Conservation (phyloP, 2,888 invertebrate genomes). For the Kryphioiulus occultus region DNA sequence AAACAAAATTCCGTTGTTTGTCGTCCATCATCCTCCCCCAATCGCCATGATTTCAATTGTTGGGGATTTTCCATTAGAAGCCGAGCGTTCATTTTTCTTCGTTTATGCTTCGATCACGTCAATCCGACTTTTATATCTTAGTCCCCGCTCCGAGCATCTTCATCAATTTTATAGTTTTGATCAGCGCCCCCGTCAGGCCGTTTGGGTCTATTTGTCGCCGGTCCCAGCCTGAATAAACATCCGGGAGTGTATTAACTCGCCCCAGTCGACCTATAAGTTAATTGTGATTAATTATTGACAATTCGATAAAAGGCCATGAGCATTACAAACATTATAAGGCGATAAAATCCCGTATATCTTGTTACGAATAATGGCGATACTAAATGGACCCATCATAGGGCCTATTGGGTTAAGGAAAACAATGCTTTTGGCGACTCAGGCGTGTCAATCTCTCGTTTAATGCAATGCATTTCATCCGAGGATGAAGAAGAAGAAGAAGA, state of each 20-base stretch:
- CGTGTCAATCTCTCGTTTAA: background rate
- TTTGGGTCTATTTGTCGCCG: background rate
- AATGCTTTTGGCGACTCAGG: background rate
- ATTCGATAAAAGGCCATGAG: slow-evolving; percentile 17
- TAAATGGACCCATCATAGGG: slow-evolving; percentile 8
- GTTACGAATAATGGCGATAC: background rate
- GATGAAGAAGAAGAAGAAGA: background rate
- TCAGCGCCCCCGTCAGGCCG: background rate
- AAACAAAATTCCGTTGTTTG: background rate
- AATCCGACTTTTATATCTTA: background rate
- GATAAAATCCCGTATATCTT: background rate
- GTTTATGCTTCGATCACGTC: background rate
- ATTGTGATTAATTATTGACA: slow-evolving; percentile 23
- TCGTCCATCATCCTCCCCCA: background rate
- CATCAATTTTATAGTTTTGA: background rate
- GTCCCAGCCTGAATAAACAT: background rate
- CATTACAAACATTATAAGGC: slow-evolving; percentile 4
- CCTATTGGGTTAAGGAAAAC: slow-evolving; percentile 3
- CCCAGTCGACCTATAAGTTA: background rate
- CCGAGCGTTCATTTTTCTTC: background rate
- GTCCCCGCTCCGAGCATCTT: background rate
- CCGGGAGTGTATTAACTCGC: background rate
- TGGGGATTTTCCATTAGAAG: background rate
- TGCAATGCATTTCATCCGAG: background rate
- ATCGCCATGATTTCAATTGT: background rate